Conservation (phyloP, 2,888 invertebrate genomes). For the Gastracanthus pulcherrimus region DNA sequence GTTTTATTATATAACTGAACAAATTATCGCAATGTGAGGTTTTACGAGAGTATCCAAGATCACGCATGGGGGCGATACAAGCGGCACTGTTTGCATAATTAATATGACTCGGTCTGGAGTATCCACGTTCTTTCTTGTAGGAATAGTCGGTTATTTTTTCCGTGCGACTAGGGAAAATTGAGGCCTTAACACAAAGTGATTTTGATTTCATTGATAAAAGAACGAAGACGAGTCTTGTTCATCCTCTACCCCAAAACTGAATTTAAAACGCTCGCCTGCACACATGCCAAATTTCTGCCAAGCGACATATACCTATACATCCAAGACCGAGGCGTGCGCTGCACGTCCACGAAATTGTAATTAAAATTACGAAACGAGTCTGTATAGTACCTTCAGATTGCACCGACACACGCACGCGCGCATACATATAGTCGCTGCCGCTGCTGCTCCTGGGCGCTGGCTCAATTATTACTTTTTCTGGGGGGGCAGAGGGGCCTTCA, state of each 20-base stretch:
- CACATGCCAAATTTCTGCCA: conserved; percentile 35
- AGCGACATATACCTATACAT: conserved; percentile 32
- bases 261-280: conserved; percentile 14
- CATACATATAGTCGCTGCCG: background rate
- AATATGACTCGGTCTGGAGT: too few species aligned
- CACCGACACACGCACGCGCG: conserved; percentile 1
- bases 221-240: conserved; percentile 4
- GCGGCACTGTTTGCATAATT: too few species aligned
- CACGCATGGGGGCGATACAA: too few species aligned
- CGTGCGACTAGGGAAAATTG: background rate
- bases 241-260: background rate
- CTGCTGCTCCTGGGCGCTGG: conserved; percentile 30
- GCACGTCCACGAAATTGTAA: conserved; percentile 53
- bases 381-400: conserved; percentile 42
- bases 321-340: too few species aligned
- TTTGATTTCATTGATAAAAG: conserved; percentile 22
- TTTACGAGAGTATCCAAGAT: too few species aligned
- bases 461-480: conserved; percentile 57
- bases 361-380: conserved; percentile 57
- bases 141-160: too few species aligned
- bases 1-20: too few species aligned
- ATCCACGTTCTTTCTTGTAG: too few species aligned
- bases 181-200: conserved; percentile 9
- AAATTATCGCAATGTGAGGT: too few species aligned
- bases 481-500: conserved; percentile 54